Evolutionary conservation across 2,797 vertebrate species (phyloP).

Genomic region (Agapornis canus): DNA sequence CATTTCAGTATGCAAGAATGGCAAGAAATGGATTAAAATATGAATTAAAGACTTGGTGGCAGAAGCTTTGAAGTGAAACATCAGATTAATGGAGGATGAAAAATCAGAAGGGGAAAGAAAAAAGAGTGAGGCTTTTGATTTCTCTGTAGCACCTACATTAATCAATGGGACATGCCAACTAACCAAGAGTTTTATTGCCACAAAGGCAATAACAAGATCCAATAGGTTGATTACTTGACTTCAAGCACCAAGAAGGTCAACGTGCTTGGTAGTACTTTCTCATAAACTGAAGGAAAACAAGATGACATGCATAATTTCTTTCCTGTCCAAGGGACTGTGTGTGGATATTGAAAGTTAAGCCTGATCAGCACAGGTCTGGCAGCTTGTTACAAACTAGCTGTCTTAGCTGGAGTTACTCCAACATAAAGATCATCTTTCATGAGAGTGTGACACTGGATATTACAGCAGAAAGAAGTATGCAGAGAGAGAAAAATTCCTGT

Average conservation of each 20-base stretch:
- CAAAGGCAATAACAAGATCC: conserved; percentile 7
- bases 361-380: background rate
- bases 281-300: conserved; percentile 33
- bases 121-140: background rate
- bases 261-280: background rate
- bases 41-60: background rate
- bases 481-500: background rate
- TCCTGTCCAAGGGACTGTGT: background rate
- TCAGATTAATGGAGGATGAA: background rate
- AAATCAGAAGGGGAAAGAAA: background rate
- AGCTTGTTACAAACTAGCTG: background rate
- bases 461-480: background rate
- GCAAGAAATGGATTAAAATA: conserved; percentile 49
- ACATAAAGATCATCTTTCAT: background rate
- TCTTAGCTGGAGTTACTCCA: background rate
- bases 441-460: background rate
- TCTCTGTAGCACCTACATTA: background rate
- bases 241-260: conserved; percentile 10
- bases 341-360: background rate
- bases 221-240: conserved; percentile 17
- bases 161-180: background rate
- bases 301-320: background rate
- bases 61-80: conserved; percentile 31
- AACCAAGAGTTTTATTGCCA: background rate
- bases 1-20: conserved; percentile 30